Base-by-base conservation (phyloP, 1,140 invertebrate genomes). In the Schlechtendalia chinensis region DNA sequence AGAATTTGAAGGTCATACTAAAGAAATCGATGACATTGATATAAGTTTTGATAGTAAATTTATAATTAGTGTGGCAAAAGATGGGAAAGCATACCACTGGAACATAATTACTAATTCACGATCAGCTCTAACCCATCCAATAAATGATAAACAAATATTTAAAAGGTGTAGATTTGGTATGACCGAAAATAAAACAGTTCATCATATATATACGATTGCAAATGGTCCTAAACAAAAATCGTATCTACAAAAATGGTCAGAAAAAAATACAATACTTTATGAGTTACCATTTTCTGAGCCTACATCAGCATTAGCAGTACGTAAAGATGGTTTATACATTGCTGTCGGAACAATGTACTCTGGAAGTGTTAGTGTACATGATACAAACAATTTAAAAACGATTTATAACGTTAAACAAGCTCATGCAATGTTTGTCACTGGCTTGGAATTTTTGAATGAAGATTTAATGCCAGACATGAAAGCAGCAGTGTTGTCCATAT, bases 401-500 rank as follows among this genome's bases (percentile, higher is more conserved):
- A 89, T 95, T 65, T 89, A 96, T 82, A 91, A 92, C 85, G 90
- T 96, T 83, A 88, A 90, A 83, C 89, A 90, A 84, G 94, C 93
- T 82, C 96, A 98, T 88, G 93, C 91, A 82, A 96, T 96, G 91
- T 98, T 98, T 88, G 93, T 98, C 53, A 98, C 96, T 53, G 96
- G 95, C 19, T 86, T 98, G 75, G 92, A 95, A 86, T 97, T 98
- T 87, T 86, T 97, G 81, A 61, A 61, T 17, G 24, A 50, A 61
- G 58, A 79, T 61, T 47, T 79, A 47, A 92, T 93, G 27, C 91
- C 91, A 24, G 83, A 84, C 16, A 85, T 85, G 69, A 83, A 82
- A 22, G 92, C 95, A 77, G 94, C 94, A 16, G 91, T 97, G 82
- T 88, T 98, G 63, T 96, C 95, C 85, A 96, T 98, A 83, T 97